Conservation (phyloP, 2,113 vertebrate genomes). For the Symphodus melops region DNA sequence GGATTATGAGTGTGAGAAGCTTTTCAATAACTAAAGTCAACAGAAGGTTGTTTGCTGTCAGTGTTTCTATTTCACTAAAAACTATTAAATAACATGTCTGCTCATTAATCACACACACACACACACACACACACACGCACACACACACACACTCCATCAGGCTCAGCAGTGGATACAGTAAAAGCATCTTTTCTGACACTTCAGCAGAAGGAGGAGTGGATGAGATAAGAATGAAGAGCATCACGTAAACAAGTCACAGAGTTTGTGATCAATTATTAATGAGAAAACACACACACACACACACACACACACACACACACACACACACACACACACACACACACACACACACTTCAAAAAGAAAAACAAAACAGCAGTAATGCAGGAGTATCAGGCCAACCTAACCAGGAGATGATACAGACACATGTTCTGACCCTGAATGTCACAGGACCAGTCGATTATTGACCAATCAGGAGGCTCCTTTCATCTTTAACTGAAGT, state of each 20-base stretch:
- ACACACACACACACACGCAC: constrained; percentile 18
- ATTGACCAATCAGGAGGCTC: neutral
- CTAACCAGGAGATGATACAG: too few relatives aligned
- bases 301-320: too few relatives aligned
- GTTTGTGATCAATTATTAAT: neutral
- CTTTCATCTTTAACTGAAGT: too few relatives aligned
- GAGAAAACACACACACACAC: neutral
- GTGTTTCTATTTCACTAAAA: constrained; percentile 28
- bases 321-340: too few relatives aligned
- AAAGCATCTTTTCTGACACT: constrained; percentile 37
- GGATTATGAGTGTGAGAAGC: constrained; percentile 30
- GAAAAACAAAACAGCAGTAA: too few relatives aligned
- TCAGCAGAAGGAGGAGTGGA: constrained; percentile 11
- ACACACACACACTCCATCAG: constrained; percentile 10
- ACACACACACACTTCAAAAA: too few relatives aligned
- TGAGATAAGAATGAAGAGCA: constrained; percentile 3
- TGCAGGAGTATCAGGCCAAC: neutral
- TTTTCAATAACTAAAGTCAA: constrained; percentile 40
- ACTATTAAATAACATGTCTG: constrained; percentile 19
- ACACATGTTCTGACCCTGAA: too few relatives aligned
- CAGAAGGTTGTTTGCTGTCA: constrained; percentile 26
- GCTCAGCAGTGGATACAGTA: constrained; percentile 23
- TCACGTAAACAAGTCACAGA: neutral
- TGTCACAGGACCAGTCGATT: too few relatives aligned
- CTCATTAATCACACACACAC: constrained; percentile 31